Evolutionary conservation across 2,888 invertebrate genomes (phyloP).

Genomic region (Branchellion lobata): DNA sequence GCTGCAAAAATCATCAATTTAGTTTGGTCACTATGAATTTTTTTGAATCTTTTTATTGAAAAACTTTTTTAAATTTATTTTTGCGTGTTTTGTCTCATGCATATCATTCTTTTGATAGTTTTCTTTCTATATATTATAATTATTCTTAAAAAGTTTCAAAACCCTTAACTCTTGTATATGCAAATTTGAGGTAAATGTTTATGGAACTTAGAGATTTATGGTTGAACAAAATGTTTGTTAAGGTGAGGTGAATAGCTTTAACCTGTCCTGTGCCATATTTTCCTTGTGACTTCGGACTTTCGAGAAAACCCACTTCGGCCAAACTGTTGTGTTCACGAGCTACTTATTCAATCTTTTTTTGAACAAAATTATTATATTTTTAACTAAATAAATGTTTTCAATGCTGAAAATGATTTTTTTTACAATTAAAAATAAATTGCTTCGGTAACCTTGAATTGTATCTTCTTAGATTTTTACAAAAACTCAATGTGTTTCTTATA

Average conservation of each 20-base stretch:
- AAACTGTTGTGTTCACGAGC: slow-evolving; percentile 75
- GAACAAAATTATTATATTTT: neutral
- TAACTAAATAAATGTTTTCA: no score
- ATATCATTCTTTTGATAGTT: no score
- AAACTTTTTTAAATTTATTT: neutral
- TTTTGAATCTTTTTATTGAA: neutral
- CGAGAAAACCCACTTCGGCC: slow-evolving; percentile 88
- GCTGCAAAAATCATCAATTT: slow-evolving; percentile 58
- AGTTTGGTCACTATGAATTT: slow-evolving; percentile 18
- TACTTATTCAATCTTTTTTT: no score
- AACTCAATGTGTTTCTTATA: neutral
- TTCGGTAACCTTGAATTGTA: neutral
- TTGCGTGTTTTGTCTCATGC: neutral
- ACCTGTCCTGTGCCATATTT: slow-evolving; percentile 91
- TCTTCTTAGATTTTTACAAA: neutral
- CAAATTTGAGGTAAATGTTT: no score
- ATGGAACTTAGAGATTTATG: no score
- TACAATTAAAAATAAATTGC: neutral
- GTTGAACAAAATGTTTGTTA: no score
- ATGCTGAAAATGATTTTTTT: no score
- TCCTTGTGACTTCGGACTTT: slow-evolving; percentile 79
- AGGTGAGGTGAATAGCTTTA: slow-evolving; percentile 15
- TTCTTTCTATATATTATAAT: no score
- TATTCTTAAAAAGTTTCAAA: no score
- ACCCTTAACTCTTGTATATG: no score